Evolutionary conservation across 2,797 vertebrate genomes (phyloP), one percentile per base, ranked within the genome.

Genomic region (Trichosurus vulpecula): DNA sequence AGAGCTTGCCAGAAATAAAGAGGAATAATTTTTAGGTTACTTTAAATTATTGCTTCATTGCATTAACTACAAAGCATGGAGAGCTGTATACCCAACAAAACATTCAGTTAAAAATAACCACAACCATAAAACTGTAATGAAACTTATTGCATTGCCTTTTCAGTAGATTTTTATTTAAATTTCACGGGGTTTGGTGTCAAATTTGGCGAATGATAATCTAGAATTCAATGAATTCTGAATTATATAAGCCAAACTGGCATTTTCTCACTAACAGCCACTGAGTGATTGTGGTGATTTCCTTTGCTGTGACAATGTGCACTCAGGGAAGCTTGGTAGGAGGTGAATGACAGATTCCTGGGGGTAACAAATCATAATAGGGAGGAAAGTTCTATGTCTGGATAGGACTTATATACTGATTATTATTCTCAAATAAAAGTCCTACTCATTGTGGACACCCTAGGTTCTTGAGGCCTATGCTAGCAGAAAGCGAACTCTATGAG

Each of bases 141-240:
- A n/a, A 74, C 14, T 74, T 35, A 74, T 74, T 74, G 61, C 58
- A 90, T 53, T 94, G 31, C 6, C 0, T 94, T 97, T 61, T 94
- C 53, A 91, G 8, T 87, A 41, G 90, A 66, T 81, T 56, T 90
- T 95, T 90, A 16, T 91, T 94, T 55, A 30, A 52, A 1, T 54
- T 57, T 30, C 30, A 35, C 3, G 53, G 35, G 35, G 95, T 31
- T 61, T n/a, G 35, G 35, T 91, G 90, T 91, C n/a, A 93, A 95
- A 93, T 81, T 52, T 53, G 92, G 94, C 92, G 29, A 35, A 93
- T 1, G 13, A 91, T 91, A 5, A 0, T n/a, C 57, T 61, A 92
- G 61, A 3, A 89, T 61, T 93, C 89, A 96, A 58, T 87, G 56
- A 66, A 87, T 92, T 16, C 12, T 92, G 52, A 89, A 93, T 61